A percentile compares a stretch with the other conserved stretches of the same genome.
Conservation (phyloP, 2,113 vertebrate species). For the Ophthalmolycus amberensis region DNA sequence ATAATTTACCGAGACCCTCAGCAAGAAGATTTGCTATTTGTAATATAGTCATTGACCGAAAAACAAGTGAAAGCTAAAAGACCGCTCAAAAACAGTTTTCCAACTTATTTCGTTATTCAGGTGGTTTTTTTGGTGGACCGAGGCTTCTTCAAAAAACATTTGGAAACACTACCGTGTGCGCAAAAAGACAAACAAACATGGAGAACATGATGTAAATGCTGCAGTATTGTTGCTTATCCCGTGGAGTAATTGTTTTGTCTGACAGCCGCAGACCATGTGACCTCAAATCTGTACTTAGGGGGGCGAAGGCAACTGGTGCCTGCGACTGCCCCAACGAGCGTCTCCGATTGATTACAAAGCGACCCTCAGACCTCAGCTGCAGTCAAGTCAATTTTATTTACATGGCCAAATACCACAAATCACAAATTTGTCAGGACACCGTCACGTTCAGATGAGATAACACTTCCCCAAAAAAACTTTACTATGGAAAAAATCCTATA, state of each 20-base stretch:
- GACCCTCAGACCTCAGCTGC: not conserved
- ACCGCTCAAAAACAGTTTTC: not conserved
- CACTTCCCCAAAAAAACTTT: not conserved
- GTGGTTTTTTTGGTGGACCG: too few relatives aligned
- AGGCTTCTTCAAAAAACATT: too few relatives aligned
- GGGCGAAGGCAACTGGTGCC: too few relatives aligned
- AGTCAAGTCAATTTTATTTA: not conserved
- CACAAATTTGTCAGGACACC: not conserved
- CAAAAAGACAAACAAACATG: too few relatives aligned
- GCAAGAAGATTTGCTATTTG: not conserved
- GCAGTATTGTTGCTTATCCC: too few relatives aligned
- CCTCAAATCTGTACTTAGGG: too few relatives aligned
- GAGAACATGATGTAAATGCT: too few relatives aligned
- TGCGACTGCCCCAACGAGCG: too few relatives aligned
- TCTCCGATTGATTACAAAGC: too few relatives aligned
- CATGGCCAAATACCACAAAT: not conserved
- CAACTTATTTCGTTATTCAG: not conserved
- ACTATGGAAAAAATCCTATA: not conserved
- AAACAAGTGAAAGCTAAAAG: not conserved
- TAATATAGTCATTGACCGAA: not conserved
- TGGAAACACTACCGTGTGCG: too few relatives aligned
- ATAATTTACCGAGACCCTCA: not conserved
- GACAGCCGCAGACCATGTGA: not conserved
- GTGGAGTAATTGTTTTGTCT: not conserved
- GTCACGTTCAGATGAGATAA: too few relatives aligned